Conservation (phyloP, 2,113 vertebrate species). For the Hypanus sabinus region DNA sequence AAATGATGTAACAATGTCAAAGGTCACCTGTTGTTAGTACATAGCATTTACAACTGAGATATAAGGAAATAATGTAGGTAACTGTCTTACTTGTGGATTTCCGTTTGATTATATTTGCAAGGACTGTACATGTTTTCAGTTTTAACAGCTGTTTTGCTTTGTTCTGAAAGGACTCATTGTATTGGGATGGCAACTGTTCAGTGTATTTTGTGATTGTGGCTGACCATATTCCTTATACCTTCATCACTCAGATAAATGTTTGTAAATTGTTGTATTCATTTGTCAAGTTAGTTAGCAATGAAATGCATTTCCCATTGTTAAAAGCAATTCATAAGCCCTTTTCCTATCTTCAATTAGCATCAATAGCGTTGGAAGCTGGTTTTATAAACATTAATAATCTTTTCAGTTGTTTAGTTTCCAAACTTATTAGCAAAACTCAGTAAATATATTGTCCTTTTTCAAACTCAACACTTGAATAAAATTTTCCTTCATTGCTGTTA, state of each 20-base stretch:
- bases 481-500: neutral
- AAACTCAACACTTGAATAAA: neutral
- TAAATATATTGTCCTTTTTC: neutral
- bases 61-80: neutral
- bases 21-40: neutral
- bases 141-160: neutral
- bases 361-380: neutral
- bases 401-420: neutral
- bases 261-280: conserved; percentile 5
- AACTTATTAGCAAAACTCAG: neutral
- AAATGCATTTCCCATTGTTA: neutral
- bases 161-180: neutral
- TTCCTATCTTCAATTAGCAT: neutral
- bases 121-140: neutral
- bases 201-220: neutral
- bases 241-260: neutral
- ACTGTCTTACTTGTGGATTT: neutral
- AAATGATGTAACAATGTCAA: conserved; percentile 21
- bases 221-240: neutral
- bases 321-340: neutral
- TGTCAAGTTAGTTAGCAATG: too few relatives aligned
- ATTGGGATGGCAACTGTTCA: neutral
- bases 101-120: neutral
- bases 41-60: neutral
- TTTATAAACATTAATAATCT: neutral